Evolutionary conservation across 2,113 vertebrate species (phyloP), one percentile per base, ranked within the genome.

Genomic region (Synchiropus splendidus): DNA sequence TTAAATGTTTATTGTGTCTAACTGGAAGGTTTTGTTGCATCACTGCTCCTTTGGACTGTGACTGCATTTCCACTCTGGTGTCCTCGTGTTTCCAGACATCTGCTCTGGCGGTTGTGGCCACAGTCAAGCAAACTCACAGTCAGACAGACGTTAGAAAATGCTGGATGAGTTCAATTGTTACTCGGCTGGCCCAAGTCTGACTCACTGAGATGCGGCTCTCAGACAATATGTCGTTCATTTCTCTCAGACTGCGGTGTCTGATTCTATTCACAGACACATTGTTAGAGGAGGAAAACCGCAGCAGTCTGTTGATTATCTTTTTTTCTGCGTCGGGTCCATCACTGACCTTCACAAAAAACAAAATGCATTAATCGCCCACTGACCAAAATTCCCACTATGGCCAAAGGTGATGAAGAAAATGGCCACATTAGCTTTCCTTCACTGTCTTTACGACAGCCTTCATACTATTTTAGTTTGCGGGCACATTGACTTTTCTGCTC

Each of bases 261-360:
- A 70, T 63, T 64, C 31, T 17, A 65, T 74, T 68, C 53, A 59
- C 58, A 66, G 62, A 55, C 69, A 75, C 66, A 60, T 73, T 61
- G 64, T 60, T 58, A 53, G 42, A 51, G 43, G 39, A 27, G 39
- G 47, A 48, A 65, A 76, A 64, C 57, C 57, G 37, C 55, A 6
- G 21, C 8, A 27, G 21, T 8, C 21, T 27, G 8, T 27, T 27
- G 21, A 27, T 27, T 5, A 27, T 27, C 21, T 27, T 8, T 27
- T n/a, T n/a, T n/a, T n/a, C n/a, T n/a, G n/a, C n/a, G 21, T 4
- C 21, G 21, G 21, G 21, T 27, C 8, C 21, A 4, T 27, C 8
- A n/a, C 21, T 27, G 21, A 27, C n/a, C n/a, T n/a, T 27, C 21
- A 27, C 21, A 27, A 27, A 8, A n/a, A n/a, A n/a, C n/a, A n/a